These are phyloP conservation scores for Beris chalybata DNA, from an alignment of 2,888 invertebrate species.

Conservation along the genomic window DNA sequence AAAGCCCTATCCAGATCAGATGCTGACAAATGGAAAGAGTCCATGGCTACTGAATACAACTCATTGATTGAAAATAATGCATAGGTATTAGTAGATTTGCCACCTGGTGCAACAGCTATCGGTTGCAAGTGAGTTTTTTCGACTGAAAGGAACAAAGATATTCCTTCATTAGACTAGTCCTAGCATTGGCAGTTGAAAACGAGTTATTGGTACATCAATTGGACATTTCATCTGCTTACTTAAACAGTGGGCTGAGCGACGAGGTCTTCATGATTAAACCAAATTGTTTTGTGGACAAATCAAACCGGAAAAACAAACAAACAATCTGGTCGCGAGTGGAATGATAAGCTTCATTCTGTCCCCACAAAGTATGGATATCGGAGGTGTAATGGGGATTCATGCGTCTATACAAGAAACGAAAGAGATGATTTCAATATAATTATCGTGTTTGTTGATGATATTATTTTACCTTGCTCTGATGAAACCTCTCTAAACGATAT, in stretches of 20 bases:
- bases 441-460: neutral
- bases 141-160: neutral
- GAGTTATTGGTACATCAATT: too few species aligned
- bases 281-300: too few species aligned
- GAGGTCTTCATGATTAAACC: neutral
- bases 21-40: too few species aligned
- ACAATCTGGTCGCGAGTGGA: constrained; percentile 22
- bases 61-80: too few species aligned
- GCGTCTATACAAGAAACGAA: neutral
- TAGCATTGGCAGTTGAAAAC: too few species aligned
- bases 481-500: neutral
- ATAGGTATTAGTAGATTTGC: too few species aligned
- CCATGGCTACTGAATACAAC: too few species aligned
- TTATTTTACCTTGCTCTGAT: neutral
- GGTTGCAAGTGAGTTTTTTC: neutral
- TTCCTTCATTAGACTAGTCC: too few species aligned
- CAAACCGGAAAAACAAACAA: neutral
- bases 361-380: neutral
- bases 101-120: too few species aligned
- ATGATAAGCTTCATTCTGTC: constrained; percentile 6
- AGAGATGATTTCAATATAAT: neutral
- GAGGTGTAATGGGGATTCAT: neutral
- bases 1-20: too few species aligned
- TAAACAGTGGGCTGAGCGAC: constrained; percentile 1
- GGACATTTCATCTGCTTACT: neutral